These are phyloP conservation scores for Caenorhabditis japonica DNA, from an alignment of 2,888 invertebrate genomes.

Conservation along the genomic window DNA sequence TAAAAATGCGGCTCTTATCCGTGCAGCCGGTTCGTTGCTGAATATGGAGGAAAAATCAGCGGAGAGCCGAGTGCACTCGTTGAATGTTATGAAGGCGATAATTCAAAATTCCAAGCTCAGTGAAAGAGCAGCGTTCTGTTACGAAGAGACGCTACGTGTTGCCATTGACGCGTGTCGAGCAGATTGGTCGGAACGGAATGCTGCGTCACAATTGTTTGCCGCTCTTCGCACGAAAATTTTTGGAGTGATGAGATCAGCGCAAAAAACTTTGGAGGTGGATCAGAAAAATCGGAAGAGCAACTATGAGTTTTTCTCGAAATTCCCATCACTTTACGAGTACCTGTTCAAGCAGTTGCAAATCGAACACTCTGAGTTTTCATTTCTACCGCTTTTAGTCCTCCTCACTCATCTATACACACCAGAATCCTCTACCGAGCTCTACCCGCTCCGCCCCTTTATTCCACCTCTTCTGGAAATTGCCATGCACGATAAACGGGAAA, in stretches of 20 bases:
- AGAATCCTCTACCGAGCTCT: slow-evolving; percentile 31
- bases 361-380: slow-evolving; percentile 43
- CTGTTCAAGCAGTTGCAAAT: slow-evolving; percentile 26
- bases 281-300: slow-evolving; percentile 63
- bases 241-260: slow-evolving; percentile 59
- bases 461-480: slow-evolving; percentile 50
- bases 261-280: slow-evolving; percentile 54
- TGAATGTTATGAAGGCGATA: slow-evolving; percentile 88
- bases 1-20: slow-evolving; percentile 13
- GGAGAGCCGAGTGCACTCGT: slow-evolving; percentile 82
- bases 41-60: slow-evolving; percentile 51
- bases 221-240: slow-evolving; percentile 58
- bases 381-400: slow-evolving; percentile 62
- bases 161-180: slow-evolving; percentile 58
- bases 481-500: slow-evolving; percentile 53
- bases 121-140: slow-evolving; percentile 80
- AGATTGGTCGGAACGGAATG: slow-evolving; percentile 69
- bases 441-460: slow-evolving; percentile 51
- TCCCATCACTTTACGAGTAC: slow-evolving; percentile 31
- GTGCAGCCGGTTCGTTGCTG: slow-evolving; percentile 46
- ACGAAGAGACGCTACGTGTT: slow-evolving; percentile 34
- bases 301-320: slow-evolving; percentile 69
- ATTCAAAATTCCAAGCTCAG: slow-evolving; percentile 86
- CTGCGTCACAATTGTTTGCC: slow-evolving; percentile 66
- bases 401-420: slow-evolving; percentile 63